phyloP scores from a whole-genome alignment of 2,113 vertebrate genomes.

The Ariopsis seemanni region DNA sequence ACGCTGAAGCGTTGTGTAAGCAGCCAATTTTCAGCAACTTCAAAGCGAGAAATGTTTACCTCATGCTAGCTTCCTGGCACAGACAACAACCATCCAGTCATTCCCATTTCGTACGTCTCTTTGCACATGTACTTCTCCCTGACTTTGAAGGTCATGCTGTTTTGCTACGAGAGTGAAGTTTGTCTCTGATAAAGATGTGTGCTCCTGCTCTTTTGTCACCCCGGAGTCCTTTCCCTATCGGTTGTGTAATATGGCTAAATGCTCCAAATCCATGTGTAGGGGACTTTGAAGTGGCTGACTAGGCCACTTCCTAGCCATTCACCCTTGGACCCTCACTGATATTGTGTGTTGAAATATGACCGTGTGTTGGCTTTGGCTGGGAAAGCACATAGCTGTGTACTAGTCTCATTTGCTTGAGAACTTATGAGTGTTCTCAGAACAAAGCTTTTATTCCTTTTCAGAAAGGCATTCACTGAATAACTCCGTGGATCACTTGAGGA shows the following conservation, averaged over 20 bases:
- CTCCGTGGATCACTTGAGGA: background rate
- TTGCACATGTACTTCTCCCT: background rate
- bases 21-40: background rate
- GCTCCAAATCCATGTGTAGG: constrained; percentile 11
- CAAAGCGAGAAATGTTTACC: background rate
- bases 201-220: background rate
- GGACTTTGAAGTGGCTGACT: constrained; percentile 40
- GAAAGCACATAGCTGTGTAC: constrained; percentile 44
- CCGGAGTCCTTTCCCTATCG: background rate
- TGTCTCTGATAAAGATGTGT: constrained; percentile 19
- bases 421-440: constrained; percentile 31
- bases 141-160: constrained; percentile 22
- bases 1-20: background rate
- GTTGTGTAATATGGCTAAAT: background rate
- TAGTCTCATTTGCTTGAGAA: constrained; percentile 12
- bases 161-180: background rate
- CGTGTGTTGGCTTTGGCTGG: constrained; percentile 47
- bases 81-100: background rate
- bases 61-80: background rate
- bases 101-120: background rate
- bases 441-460: constrained; percentile 11
- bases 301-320: constrained; percentile 40
- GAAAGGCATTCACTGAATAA: background rate
- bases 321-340: constrained; percentile 9
- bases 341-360: constrained; percentile 41